Evolutionary conservation across 2,888 invertebrate genomes (phyloP).

Genomic region (Lepeophtheirus nordmannii): DNA sequence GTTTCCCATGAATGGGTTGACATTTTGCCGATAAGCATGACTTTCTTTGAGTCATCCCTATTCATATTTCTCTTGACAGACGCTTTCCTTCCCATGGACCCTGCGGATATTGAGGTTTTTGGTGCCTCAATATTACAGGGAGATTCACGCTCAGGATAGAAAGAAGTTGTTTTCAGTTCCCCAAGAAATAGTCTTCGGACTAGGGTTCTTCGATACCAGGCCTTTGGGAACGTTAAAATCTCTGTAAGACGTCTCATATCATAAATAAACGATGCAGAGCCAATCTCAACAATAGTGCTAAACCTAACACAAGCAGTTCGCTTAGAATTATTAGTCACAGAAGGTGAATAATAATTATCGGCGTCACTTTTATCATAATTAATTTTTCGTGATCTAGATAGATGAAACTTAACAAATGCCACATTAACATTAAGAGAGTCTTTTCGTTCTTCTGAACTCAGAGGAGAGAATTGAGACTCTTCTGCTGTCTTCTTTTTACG

Average conservation of each 20-base stretch:
- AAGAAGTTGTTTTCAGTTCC: conserved; percentile 50
- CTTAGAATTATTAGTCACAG: not conserved
- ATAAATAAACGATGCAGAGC: conserved; percentile 90
- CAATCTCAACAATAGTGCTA: conserved; percentile 82
- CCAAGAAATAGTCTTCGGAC: conserved; percentile 82
- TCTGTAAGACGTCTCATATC: conserved; percentile 94
- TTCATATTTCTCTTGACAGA: not conserved
- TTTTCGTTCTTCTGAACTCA: conserved; percentile 70
- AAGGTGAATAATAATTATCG: conserved; percentile 25
- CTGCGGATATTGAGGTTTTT: not conserved
- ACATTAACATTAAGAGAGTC: conserved; percentile 91
- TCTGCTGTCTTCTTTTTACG: not conserved
- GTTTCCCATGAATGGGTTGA: conserved; percentile 75
- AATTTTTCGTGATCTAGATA: conserved; percentile 73
- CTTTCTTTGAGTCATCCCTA: conserved; percentile 13
- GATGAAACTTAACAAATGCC: conserved; percentile 88
- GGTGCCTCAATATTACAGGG: not conserved
- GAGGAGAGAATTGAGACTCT: conserved; percentile 27
- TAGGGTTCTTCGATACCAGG: conserved; percentile 91
- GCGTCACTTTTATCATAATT: conserved; percentile 47
- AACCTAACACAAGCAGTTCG: conserved; percentile 26
- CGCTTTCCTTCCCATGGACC: not conserved
- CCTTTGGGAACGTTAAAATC: conserved; percentile 92
- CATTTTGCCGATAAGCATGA: conserved; percentile 24
- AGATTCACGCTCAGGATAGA: conserved; percentile 10